phyloP scores from a whole-genome alignment of 2,113 vertebrate genomes.

The Chamaea fasciata region DNA sequence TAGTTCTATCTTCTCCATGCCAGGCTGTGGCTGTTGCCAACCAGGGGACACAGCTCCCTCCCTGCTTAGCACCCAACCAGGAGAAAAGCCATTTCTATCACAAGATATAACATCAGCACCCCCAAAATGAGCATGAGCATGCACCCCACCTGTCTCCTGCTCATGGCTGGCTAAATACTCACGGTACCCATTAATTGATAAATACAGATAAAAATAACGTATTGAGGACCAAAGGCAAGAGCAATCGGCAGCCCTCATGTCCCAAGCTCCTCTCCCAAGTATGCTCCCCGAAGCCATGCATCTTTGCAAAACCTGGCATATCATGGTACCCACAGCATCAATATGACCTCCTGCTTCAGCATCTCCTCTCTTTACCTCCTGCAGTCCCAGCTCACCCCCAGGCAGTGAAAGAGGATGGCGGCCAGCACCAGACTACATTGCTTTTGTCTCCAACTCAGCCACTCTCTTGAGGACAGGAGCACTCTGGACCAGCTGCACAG shows the following conservation, averaged over 20 bases:
- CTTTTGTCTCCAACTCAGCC: background rate
- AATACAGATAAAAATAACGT: background rate
- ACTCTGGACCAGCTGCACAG: background rate
- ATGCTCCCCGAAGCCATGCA: background rate
- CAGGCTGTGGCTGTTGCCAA: background rate
- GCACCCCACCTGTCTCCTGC: background rate
- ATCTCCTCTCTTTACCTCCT: background rate
- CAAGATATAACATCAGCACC: background rate
- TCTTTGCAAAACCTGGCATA: background rate
- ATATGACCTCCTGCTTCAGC: background rate
- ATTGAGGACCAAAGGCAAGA: background rate
- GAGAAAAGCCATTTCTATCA: background rate
- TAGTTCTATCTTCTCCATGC: background rate
- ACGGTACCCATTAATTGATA: accelerated
- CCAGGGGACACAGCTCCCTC: background rate
- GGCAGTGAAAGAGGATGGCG: accelerated
- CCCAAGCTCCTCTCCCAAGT: background rate
- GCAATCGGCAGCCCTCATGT: background rate
- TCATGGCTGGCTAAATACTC: background rate
- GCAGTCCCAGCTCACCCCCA: background rate
- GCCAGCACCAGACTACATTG: background rate
- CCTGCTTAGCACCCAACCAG: background rate
- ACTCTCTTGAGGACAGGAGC: background rate
- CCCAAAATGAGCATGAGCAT: accelerated
- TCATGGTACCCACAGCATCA: accelerated